Conservation (phyloP, 2,888 invertebrate genomes). For the Leucania comma region DNA sequence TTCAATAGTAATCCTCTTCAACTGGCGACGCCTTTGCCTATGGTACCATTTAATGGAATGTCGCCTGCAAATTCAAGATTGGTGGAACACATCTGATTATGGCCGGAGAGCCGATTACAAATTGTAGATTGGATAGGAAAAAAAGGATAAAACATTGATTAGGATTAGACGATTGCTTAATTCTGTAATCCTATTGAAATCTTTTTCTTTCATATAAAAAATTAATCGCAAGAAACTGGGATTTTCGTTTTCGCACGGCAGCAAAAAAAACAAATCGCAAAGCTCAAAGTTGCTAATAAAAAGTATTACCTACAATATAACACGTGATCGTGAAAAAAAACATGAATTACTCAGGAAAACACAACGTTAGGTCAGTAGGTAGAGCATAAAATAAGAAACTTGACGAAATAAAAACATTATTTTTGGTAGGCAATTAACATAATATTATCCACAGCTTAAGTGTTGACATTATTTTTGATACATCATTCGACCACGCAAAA, state of each 20-base stretch:
- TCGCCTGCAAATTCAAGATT: no score
- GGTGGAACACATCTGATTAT: no score
- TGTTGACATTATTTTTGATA: conserved; percentile 2
- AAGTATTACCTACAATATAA: conserved; percentile 7
- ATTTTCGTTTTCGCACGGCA: conserved; percentile 11
- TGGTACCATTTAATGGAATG: no score
- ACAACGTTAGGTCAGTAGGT: conserved; percentile 5
- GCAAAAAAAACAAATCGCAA: conserved; percentile 19
- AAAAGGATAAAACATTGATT: no score
- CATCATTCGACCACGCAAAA: conserved; percentile 14
- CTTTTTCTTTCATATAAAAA: not conserved
- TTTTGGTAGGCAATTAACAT: not conserved
- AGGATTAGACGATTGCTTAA: conserved; percentile 3
- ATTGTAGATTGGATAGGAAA: no score
- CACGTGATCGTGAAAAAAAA: conserved; percentile 2
- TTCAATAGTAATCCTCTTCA: no score
- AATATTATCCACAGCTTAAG: not conserved
- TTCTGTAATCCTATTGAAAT: no score
- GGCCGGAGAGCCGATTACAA: no score
- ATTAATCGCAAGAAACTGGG: conserved; percentile 8
- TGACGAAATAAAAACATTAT: not conserved
- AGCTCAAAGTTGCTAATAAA: conserved; percentile 27
- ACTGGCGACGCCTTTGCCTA: no score
- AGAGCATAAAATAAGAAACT: not conserved
- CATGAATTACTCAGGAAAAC: conserved; percentile 17